Percentiles rank a stretch among this genome's conserved stretches.
These are phyloP conservation scores for Margaritifera margaritifera DNA, from an alignment of 2,888 invertebrate genomes.

Conservation along the genomic window DNA sequence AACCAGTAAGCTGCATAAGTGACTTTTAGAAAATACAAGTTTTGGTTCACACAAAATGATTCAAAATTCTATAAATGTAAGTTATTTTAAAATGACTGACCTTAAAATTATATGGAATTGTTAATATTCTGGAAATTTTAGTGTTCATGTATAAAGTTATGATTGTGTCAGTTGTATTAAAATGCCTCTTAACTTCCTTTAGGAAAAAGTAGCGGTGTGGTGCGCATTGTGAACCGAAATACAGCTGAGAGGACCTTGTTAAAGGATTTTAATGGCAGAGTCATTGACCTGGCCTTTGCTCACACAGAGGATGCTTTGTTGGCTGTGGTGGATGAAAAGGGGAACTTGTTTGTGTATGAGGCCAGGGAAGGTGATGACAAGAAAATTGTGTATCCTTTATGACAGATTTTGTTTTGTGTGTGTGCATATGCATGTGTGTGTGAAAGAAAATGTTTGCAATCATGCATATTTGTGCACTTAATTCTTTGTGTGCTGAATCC, in stretches of 20 bases:
- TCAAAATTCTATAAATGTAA: no score
- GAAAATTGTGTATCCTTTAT: constrained; percentile 70
- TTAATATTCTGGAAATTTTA: no score
- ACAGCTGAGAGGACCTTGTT: constrained; percentile 85
- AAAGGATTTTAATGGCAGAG: constrained; percentile 89
- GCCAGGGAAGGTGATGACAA: constrained; percentile 60
- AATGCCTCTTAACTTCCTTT: constrained; percentile 27
- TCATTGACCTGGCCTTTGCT: constrained; percentile 94
- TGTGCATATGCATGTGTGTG: neutral
- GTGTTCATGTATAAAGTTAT: no score
- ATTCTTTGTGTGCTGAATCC: no score
- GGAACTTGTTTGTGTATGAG: constrained; percentile 83
- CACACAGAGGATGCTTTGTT: constrained; percentile 85
- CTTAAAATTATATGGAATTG: no score
- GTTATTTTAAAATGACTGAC: no score
- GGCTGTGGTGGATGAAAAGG: constrained; percentile 90
- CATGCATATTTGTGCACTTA: neutral
- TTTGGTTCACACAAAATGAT: no score
- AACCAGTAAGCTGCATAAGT: no score
- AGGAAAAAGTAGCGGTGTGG: constrained; percentile 77
- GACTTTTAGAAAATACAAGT: no score
- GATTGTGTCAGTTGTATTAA: no score
- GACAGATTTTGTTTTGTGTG: neutral
- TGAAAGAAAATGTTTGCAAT: neutral
- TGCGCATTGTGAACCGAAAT: constrained; percentile 87